A percentile compares a stretch with the other conserved stretches of the same genome.
Evolutionary conservation across 1,140 invertebrate species (phyloP).

Genomic region (Sycobia sp.): DNA sequence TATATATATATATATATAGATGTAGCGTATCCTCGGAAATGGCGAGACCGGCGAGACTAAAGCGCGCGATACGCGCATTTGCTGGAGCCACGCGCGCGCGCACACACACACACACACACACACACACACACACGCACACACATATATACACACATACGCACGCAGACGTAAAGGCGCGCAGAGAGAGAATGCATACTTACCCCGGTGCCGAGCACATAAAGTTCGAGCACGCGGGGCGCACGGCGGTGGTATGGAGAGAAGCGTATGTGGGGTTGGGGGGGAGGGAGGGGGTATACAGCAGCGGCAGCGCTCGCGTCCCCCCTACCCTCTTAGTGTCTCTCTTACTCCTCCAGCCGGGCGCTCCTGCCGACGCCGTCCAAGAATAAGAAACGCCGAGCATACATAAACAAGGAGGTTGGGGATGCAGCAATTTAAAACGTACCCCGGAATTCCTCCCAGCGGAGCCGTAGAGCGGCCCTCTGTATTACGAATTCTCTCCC

Average conservation of each 20-base stretch:
- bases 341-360: constrained; percentile 35
- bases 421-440: constrained; percentile 65
- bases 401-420: constrained; percentile 64
- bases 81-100: too few species aligned
- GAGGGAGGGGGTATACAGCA: too few species aligned
- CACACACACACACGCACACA: constrained; percentile 27
- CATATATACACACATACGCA: constrained; percentile 32
- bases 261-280: too few species aligned
- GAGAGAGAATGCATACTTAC: constrained; percentile 57
- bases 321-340: not conserved
- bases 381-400: constrained; percentile 63
- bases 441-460: constrained; percentile 63
- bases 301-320: not conserved
- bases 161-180: too few species aligned
- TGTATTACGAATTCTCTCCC: constrained; percentile 60
- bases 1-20: too few species aligned
- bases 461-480: constrained; percentile 61
- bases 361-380: constrained; percentile 56
- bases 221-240: constrained; percentile 44
- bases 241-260: too few species aligned
- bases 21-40: constrained; percentile 18
- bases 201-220: constrained; percentile 58
- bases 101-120: constrained; percentile 15
- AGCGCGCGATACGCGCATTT: constrained; percentile 50
- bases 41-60: constrained; percentile 41